Evolutionary conservation across 2,888 invertebrate genomes (phyloP).

Genomic region (Campopleginae sp.): DNA sequence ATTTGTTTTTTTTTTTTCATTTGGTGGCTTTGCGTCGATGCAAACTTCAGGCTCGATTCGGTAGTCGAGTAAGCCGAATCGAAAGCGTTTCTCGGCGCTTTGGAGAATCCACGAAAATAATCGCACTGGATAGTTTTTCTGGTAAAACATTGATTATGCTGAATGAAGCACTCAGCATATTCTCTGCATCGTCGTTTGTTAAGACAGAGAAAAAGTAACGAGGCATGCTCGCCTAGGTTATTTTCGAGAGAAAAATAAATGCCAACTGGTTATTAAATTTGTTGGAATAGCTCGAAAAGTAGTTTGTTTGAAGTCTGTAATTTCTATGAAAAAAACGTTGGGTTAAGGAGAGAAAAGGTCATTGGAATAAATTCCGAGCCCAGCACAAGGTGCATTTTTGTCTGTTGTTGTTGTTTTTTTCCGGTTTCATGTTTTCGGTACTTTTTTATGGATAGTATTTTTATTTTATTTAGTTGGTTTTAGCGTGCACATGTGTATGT

Average conservation of each 20-base stretch:
- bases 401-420: too few species aligned
- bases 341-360: neutral
- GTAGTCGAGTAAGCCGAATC: neutral
- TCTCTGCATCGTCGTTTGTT: neutral
- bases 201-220: neutral
- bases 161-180: neutral
- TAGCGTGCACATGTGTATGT: conserved; percentile 3
- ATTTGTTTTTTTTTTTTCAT: too few species aligned
- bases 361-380: neutral
- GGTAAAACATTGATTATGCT: neutral
- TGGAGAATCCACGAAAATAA: too few species aligned
- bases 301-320: neutral
- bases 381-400: neutral
- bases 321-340: neutral
- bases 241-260: neutral
- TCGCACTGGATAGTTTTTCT: neutral
- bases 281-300: neutral
- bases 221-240: neutral
- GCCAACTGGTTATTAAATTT: neutral
- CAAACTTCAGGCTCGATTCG: too few species aligned
- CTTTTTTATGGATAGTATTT: neutral
- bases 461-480: neutral
- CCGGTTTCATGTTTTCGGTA: conserved; percentile 3
- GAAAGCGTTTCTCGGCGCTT: neutral
- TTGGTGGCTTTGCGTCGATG: too few species aligned